A percentile compares a stretch with the other conserved stretches of the same genome.
Conservation (phyloP, 2,888 invertebrate genomes). For the Pherbina coryleti region DNA sequence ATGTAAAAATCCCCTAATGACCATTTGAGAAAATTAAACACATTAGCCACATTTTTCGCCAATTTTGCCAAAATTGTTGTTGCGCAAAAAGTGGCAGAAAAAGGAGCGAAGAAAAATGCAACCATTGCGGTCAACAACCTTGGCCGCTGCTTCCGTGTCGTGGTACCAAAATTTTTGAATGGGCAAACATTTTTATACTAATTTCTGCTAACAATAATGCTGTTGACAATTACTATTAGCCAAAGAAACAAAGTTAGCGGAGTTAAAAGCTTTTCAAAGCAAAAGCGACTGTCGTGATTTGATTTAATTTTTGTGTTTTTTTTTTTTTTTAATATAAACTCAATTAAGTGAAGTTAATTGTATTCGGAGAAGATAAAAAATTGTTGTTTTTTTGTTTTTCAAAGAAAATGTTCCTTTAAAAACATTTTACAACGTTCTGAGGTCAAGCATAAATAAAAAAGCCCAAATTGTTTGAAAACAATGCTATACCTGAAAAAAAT, state of each 20-base stretch:
- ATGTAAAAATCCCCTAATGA: not conserved
- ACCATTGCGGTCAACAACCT: not conserved
- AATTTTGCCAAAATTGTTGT: not conserved
- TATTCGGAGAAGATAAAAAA: too few relatives aligned
- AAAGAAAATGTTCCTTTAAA: not conserved
- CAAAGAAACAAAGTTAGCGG: not conserved
- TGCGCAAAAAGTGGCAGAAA: too few relatives aligned
- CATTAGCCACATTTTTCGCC: constrained; percentile 17
- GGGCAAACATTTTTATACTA: not conserved
- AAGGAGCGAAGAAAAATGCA: too few relatives aligned
- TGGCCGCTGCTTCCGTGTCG: too few relatives aligned
- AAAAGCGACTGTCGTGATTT: not conserved
- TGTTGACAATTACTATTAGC: too few relatives aligned
- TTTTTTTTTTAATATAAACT: not conserved
- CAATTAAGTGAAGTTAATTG: too few relatives aligned
- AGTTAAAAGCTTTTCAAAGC: not conserved
- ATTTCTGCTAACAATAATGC: too few relatives aligned
- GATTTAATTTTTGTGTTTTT: not conserved
- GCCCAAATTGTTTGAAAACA: not conserved
- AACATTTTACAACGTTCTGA: not conserved
- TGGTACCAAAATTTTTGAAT: not conserved
- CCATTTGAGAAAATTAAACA: constrained; percentile 23
- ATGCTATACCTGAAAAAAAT: too few relatives aligned
- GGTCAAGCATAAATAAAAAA: not conserved
- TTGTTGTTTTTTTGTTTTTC: too few relatives aligned